Evolutionary conservation across 2,888 invertebrate species (phyloP).

Genomic region (Ophion costatus): DNA sequence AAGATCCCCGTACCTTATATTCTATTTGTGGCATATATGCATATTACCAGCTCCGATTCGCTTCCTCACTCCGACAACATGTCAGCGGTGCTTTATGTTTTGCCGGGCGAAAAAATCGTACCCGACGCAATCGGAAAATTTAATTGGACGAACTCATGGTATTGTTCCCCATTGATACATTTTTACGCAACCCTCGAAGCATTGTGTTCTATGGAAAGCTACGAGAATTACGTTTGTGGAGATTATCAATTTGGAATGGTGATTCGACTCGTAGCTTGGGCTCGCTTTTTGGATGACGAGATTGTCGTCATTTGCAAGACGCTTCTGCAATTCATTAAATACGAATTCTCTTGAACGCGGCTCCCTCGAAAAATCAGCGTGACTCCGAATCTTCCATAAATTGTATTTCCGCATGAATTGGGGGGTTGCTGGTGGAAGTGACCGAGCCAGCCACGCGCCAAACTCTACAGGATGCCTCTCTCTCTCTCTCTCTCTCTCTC

Average conservation of each 20-base stretch:
- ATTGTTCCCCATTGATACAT: background rate
- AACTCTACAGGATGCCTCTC: slow-evolving; percentile 56
- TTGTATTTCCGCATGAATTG: slow-evolving; percentile 49
- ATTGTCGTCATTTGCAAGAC: slow-evolving; percentile 34
- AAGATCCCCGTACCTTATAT: slow-evolving; percentile 35
- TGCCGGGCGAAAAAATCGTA: slow-evolving; percentile 18
- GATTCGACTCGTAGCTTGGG: background rate
- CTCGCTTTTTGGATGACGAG: background rate
- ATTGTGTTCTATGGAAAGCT: background rate
- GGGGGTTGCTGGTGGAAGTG: slow-evolving; percentile 54
- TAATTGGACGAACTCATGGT: slow-evolving; percentile 9
- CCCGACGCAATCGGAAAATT: background rate
- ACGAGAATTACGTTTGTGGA: background rate
- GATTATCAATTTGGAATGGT: background rate
- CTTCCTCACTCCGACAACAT: slow-evolving; percentile 47
- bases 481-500: background rate
- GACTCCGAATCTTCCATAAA: slow-evolving; percentile 54
- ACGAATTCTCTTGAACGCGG: background rate
- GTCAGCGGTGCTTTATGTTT: slow-evolving; percentile 26
- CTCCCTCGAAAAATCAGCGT: slow-evolving; percentile 49
- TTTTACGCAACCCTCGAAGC: background rate
- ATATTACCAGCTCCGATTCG: slow-evolving; percentile 37
- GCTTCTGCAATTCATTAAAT: slow-evolving; percentile 57
- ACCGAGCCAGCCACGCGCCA: slow-evolving; percentile 55
- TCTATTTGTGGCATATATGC: background rate